Evolutionary conservation across 2,113 vertebrate genomes (phyloP).

Genomic region (Propithecus coquereli): DNA sequence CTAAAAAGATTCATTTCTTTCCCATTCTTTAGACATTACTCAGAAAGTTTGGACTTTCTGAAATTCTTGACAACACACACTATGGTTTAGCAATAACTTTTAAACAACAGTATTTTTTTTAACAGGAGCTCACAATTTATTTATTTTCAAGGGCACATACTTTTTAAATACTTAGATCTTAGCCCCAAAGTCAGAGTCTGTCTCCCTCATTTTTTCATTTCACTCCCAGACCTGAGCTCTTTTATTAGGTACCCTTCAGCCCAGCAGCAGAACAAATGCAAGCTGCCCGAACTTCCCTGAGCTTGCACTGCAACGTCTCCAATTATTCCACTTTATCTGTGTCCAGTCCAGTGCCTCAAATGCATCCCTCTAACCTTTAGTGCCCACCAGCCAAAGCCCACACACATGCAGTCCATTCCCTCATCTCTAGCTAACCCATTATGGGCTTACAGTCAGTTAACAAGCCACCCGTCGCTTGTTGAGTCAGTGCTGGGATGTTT

Average conservation of each 20-base stretch:
- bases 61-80: constrained; percentile 24
- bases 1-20: constrained; percentile 7
- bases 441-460: neutral
- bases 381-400: neutral
- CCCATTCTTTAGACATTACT: constrained; percentile 42
- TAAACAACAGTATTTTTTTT: neutral
- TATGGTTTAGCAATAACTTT: constrained; percentile 28
- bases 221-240: fast-evolving
- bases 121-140: neutral
- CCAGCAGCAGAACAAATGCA: neutral
- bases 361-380: neutral
- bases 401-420: neutral
- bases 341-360: neutral
- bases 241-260: neutral
- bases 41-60: constrained; percentile 21
- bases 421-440: neutral
- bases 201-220: neutral
- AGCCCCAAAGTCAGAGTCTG: neutral
- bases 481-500: neutral
- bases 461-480: neutral
- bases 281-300: too few relatives aligned
- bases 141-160: neutral
- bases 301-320: too few relatives aligned
- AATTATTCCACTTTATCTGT: neutral
- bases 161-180: neutral